Base-by-base conservation (phyloP, 2,888 invertebrate genomes). In the Druceiella hillmani region DNA sequence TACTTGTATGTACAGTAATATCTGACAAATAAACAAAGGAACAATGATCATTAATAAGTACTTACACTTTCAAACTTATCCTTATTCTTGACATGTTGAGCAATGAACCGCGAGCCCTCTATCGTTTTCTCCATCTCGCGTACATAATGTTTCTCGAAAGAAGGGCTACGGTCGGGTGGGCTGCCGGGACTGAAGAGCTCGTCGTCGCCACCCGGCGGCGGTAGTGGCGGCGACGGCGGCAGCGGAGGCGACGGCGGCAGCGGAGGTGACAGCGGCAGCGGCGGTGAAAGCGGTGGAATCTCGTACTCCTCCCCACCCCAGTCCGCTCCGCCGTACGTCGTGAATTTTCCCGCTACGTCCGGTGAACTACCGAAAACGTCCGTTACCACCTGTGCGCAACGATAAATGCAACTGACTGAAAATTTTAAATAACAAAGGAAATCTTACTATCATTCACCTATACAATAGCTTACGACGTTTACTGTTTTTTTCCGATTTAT, bases 31-130 rank as follows among this genome's bases (percentile, higher is more conserved):
- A 29, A 9, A 29, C 11, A 11, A 11, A 29, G 11, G 11, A 12
- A 14, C n/a, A 16, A 17, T 17, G n/a, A 14, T 17, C 11, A 4
- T 29, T n/a, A 36, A 12, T 22, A 2, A 14, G 36, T 58, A 83
- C 88, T 85, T 75, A 92, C 92, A 66, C 85, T 88, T 66, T 90
- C 91, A 65, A 91, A 93, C 64, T 87, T 87, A 69, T 93, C 92
- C 70, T 91, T 89, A 74, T 93, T 93, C 67, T 83, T 87, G 64
- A 91, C 89, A 64, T 93, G 93, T 69, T 93, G 93, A 59, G 92
- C 92, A 71, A 93, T 91, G 67, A 93, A 93, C 57, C 87, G 82
- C 50, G 92, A 89, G 54, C 91, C 90, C 61, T 89, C 88, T 65
- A 91, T 83, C 55, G 92, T 89, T 66, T 89, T 89, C 66, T 92